These are phyloP conservation scores for Florisuga fusca DNA, from an alignment of 2,797 vertebrate genomes.

Conservation along the genomic window DNA sequence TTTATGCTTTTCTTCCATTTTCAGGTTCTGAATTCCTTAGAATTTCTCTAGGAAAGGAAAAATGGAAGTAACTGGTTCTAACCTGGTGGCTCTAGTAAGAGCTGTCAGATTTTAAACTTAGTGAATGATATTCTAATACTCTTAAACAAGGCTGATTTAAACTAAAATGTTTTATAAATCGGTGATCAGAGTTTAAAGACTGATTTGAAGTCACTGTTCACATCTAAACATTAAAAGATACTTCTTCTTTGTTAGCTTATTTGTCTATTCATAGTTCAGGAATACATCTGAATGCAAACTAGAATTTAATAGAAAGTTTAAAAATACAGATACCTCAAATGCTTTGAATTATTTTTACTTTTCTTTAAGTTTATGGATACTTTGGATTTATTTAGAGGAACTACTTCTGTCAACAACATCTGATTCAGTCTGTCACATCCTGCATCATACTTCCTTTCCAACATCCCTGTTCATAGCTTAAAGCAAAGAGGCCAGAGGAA, in stretches of 20 bases:
- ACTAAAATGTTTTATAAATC: not conserved
- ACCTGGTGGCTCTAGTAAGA: not conserved
- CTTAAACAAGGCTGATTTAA: not conserved
- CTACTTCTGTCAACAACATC: not conserved
- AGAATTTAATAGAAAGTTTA: not conserved
- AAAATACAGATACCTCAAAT: not conserved
- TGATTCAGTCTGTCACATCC: not conserved
- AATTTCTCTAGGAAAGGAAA: not conserved
- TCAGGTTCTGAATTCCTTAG: not conserved
- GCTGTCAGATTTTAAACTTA: not conserved
- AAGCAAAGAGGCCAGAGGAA: not conserved
- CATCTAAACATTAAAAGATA: not conserved
- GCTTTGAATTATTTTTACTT: not conserved
- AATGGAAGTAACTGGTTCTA: not conserved
- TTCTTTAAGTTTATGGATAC: not conserved
- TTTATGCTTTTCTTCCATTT: not conserved
- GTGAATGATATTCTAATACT: not conserved
- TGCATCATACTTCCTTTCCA: not conserved
- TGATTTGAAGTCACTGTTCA: not conserved
- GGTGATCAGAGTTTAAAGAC: not conserved
- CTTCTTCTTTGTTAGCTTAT: not conserved
- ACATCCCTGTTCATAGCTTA: not conserved
- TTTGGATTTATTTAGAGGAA: not conserved
- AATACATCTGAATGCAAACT: not conserved
- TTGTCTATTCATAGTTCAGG: not conserved